Evolutionary conservation across 2,113 vertebrate genomes (phyloP).

Genomic region (Chaenocephalus aceratus): DNA sequence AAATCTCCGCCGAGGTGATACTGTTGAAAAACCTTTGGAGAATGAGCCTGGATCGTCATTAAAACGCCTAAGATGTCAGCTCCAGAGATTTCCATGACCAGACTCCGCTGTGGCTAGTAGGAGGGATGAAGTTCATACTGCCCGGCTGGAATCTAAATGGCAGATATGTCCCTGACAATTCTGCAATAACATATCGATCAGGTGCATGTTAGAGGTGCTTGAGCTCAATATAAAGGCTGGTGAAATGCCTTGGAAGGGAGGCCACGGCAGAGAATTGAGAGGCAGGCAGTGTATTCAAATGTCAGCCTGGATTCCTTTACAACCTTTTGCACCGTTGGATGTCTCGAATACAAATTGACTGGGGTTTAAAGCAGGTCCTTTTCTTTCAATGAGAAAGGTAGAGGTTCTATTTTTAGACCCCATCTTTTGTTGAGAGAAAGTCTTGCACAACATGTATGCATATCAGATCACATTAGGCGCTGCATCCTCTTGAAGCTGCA

Average conservation of each 20-base stretch:
- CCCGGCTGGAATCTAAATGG: constrained; percentile 66
- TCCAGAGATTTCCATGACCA: constrained; percentile 55
- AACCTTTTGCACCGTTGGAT: constrained; percentile 57
- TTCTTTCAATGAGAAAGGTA: constrained; percentile 6
- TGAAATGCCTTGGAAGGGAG: constrained; percentile 48
- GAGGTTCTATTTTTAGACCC: constrained; percentile 32
- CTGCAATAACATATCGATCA: constrained; percentile 81
- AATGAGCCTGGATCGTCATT: constrained; percentile 42
- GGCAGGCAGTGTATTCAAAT: constrained; percentile 74
- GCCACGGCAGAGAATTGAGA: constrained; percentile 56
- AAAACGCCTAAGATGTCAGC: constrained; percentile 46
- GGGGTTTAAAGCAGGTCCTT: neutral
- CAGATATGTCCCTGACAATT: constrained; percentile 74
- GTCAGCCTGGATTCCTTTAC: constrained; percentile 67
- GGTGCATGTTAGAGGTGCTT: constrained; percentile 60
- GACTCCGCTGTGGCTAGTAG: constrained; percentile 6
- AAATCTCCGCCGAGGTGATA: constrained; percentile 44
- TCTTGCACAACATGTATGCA: constrained; percentile 37
- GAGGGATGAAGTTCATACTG: constrained; percentile 42
- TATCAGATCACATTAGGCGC: constrained; percentile 38
- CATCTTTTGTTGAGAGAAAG: neutral
- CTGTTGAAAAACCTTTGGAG: constrained; percentile 60
- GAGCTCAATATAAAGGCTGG: constrained; percentile 72
- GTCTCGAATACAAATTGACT: constrained; percentile 57
- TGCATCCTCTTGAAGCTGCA: constrained; percentile 36